A percentile compares a stretch with the other conserved stretches of the same genome.
phyloP scores from a whole-genome alignment of 2,888 invertebrate genomes.

The Eupeodes latifasciatus region DNA sequence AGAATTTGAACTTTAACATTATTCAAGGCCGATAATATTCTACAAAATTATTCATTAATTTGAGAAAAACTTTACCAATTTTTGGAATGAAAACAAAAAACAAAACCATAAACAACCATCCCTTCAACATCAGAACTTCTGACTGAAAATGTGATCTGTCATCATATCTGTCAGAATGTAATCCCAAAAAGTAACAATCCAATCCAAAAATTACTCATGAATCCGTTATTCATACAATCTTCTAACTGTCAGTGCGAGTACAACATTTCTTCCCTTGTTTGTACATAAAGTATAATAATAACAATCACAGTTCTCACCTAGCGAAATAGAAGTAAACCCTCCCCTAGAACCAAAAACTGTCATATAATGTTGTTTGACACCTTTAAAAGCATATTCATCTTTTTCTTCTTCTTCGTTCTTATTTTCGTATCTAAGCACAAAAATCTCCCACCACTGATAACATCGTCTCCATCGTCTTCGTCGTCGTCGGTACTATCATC shows the following conservation, averaged over 20 bases:
- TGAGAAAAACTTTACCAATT: neutral
- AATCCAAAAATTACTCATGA: slow-evolving; percentile 21
- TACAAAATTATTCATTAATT: no score
- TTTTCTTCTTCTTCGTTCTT: neutral
- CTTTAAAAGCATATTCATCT: slow-evolving; percentile 32
- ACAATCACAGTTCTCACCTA: neutral
- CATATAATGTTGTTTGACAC: slow-evolving; percentile 25
- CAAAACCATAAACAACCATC: neutral
- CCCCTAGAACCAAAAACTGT: slow-evolving; percentile 12
- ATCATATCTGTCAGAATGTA: slow-evolving; percentile 24
- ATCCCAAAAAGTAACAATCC: slow-evolving; percentile 23
- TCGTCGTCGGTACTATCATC: slow-evolving; percentile 2
- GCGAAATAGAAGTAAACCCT: neutral
- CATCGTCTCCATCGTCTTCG: neutral
- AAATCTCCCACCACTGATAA: slow-evolving; percentile 9
- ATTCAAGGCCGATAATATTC: no score
- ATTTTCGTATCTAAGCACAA: neutral
- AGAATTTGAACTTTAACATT: neutral
- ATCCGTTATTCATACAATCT: neutral
- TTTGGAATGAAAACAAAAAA: neutral
- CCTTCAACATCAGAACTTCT: neutral
- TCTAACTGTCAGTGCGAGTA: neutral
- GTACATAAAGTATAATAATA: neutral
- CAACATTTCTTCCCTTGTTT: neutral
- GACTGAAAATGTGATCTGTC: neutral